Percentiles rank a stretch among this genome's conserved stretches.
These are phyloP conservation scores for Coregonus sp. DNA, from an alignment of 2,797 vertebrate species.

Conservation along the genomic window DNA sequence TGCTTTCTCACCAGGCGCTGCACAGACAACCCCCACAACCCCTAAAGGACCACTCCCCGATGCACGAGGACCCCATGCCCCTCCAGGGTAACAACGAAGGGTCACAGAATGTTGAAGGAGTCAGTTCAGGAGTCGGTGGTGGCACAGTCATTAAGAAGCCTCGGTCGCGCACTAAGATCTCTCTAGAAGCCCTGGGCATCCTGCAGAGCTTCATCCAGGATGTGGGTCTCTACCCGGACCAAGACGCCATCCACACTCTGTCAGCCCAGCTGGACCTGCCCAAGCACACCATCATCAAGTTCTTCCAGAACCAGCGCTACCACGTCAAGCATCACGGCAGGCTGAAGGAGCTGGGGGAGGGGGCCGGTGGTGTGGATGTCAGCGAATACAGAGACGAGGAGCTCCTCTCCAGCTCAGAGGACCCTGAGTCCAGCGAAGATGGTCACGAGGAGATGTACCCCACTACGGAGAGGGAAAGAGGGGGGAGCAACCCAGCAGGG, in stretches of 20 bases:
- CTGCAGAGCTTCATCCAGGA: conserved; percentile 98
- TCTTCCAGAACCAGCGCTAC: conserved; percentile 99
- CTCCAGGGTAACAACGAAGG: conserved; percentile 63
- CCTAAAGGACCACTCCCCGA: conserved; percentile 91
- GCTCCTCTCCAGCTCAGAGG: conserved; percentile 94
- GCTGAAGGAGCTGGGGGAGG: conserved; percentile 90
- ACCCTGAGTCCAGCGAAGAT: conserved; percentile 94
- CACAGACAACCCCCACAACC: conserved; percentile 88
- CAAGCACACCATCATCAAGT: conserved; percentile 99
- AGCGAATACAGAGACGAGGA: conserved; percentile 97
- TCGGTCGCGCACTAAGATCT: conserved; percentile 98
- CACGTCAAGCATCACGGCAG: conserved; percentile 96
- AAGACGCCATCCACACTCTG: conserved; percentile 98
- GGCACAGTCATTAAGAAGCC: conserved; percentile 89
- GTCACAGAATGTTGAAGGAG: conserved; percentile 40
- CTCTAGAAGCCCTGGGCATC: conserved; percentile 94
- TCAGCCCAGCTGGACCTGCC: conserved; percentile 97
- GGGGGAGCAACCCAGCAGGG: conserved; percentile 55
- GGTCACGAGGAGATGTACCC: conserved; percentile 93
- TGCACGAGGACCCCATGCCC: conserved; percentile 85
- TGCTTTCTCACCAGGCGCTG: conserved; percentile 83
- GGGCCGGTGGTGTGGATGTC: conserved; percentile 90
- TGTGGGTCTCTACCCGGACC: conserved; percentile 95
- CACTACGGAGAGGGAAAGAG: conserved; percentile 73
- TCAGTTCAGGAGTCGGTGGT: background rate